A percentile compares a stretch with the other conserved stretches of the same genome.
These are phyloP conservation scores for Chloroceryle inda DNA, from an alignment of 2,797 vertebrate genomes.

Conservation along the genomic window DNA sequence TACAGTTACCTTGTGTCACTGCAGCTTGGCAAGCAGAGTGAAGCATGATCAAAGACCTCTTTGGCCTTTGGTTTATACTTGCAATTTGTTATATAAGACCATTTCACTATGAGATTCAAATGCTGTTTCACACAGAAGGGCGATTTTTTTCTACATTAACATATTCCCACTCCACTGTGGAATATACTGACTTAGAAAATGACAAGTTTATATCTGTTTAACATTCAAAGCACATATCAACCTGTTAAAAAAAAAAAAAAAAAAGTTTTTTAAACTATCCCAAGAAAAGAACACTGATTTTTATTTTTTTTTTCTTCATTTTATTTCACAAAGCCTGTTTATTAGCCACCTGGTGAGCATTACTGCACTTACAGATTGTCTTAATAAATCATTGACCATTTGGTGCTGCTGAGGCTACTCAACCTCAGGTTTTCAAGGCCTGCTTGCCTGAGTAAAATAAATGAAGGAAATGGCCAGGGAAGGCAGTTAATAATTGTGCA, in stretches of 20 bases:
- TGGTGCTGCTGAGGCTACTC: slow-evolving; percentile 6
- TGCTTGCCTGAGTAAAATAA: slow-evolving; percentile 38
- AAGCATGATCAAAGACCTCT: background rate
- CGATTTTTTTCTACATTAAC: slow-evolving; percentile 7
- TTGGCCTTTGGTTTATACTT: background rate
- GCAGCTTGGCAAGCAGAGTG: background rate
- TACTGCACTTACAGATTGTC: slow-evolving; percentile 13
- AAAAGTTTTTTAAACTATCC: slow-evolving; percentile 43
- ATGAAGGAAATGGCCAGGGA: slow-evolving; percentile 8
- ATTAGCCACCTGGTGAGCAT: slow-evolving; percentile 52
- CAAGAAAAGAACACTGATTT: slow-evolving; percentile 16
- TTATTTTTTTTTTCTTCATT: background rate
- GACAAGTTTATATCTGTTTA: slow-evolving; percentile 47
- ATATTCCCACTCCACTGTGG: background rate
- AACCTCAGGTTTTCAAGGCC: slow-evolving; percentile 6
- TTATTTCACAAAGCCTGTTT: slow-evolving; percentile 31
- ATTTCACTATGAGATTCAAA: background rate
- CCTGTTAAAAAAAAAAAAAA: background rate
- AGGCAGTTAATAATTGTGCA: slow-evolving; percentile 21
- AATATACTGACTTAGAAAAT: slow-evolving; percentile 49
- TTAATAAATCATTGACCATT: slow-evolving; percentile 67
- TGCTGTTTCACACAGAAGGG: background rate
- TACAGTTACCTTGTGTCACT: background rate
- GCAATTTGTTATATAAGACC: background rate
- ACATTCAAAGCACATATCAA: slow-evolving; percentile 29